Evolutionary conservation across 2,797 vertebrate species (phyloP).

Genomic region (Pseudomugil gertrudae): DNA sequence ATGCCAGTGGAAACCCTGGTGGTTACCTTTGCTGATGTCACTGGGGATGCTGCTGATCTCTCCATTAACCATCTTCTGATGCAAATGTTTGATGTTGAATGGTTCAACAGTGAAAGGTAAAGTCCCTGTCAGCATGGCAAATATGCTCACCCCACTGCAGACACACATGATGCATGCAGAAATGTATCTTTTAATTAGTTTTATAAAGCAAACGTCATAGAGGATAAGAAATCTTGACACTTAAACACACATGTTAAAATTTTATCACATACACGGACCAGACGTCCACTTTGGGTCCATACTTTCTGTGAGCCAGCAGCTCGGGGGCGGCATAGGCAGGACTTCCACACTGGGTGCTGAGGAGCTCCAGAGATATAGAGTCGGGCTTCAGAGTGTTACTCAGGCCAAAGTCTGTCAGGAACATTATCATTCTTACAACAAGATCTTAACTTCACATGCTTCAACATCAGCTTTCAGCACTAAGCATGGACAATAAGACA

Average conservation of each 20-base stretch:
- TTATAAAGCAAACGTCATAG: not conserved
- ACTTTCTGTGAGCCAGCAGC: slow-evolving; percentile 88
- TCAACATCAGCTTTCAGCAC: not conserved
- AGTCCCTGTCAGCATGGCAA: slow-evolving; percentile 87
- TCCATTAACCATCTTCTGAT: slow-evolving; percentile 87
- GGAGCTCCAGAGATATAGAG: slow-evolving; percentile 85
- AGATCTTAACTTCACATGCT: slow-evolving; percentile 13
- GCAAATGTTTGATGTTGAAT: slow-evolving; percentile 88
- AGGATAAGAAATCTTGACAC: not conserved
- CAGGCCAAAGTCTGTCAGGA: slow-evolving; percentile 85
- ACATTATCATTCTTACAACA: slow-evolving; percentile 28
- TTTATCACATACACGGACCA: slow-evolving; percentile 87
- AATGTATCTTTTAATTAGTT: not conserved
- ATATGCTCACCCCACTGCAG: slow-evolving; percentile 85
- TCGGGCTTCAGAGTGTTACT: slow-evolving; percentile 86
- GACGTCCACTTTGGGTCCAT: slow-evolving; percentile 88
- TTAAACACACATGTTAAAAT: not conserved
- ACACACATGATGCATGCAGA: not conserved
- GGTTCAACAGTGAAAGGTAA: slow-evolving; percentile 86
- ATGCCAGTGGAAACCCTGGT: not conserved
- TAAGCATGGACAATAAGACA: not conserved
- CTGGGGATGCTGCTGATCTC: slow-evolving; percentile 84
- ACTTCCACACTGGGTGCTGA: slow-evolving; percentile 88
- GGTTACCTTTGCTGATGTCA: slow-evolving; percentile 84
- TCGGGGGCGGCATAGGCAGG: slow-evolving; percentile 88